Evolutionary conservation across 2,888 invertebrate genomes (phyloP).

Genomic region (Hofmannophila pseudospretella): DNA sequence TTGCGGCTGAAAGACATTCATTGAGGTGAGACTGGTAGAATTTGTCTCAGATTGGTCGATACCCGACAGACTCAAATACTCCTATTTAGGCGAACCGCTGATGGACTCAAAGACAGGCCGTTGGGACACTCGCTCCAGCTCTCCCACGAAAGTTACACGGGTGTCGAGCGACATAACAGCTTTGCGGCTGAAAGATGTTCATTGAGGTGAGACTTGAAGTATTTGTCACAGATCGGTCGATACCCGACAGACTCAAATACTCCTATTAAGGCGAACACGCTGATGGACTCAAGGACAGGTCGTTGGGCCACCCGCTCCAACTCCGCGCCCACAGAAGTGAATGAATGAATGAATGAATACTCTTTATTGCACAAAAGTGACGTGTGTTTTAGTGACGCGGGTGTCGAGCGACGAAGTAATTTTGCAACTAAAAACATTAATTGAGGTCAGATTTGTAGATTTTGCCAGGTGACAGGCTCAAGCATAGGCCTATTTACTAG

Average conservation of each 20-base stretch:
- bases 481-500: no score
- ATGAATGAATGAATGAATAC: no score
- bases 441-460: constrained; percentile 28
- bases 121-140: constrained; percentile 48
- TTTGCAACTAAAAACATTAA: constrained; percentile 54
- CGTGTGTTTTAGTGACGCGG: constrained; percentile 60
- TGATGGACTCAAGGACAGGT: constrained; percentile 36
- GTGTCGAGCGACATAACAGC: constrained; percentile 53
- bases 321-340: constrained; percentile 62
- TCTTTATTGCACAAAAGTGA: no score
- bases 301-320: constrained; percentile 49
- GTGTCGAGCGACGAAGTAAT: constrained; percentile 54
- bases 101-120: constrained; percentile 41
- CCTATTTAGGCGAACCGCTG: constrained; percentile 22
- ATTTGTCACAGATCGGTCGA: no score
- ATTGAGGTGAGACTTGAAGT: constrained; percentile 31
- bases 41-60: no score
- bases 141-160: constrained; percentile 63
- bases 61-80: no score
- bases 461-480: no score
- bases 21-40: constrained; percentile 28
- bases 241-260: no score
- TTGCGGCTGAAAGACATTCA: constrained; percentile 55
- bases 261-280: no score
- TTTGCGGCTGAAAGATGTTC: constrained; percentile 53